A percentile compares a stretch with the other conserved stretches of the same genome.
phyloP scores from a whole-genome alignment of 2,888 invertebrate genomes.

The Hedya salicella region DNA sequence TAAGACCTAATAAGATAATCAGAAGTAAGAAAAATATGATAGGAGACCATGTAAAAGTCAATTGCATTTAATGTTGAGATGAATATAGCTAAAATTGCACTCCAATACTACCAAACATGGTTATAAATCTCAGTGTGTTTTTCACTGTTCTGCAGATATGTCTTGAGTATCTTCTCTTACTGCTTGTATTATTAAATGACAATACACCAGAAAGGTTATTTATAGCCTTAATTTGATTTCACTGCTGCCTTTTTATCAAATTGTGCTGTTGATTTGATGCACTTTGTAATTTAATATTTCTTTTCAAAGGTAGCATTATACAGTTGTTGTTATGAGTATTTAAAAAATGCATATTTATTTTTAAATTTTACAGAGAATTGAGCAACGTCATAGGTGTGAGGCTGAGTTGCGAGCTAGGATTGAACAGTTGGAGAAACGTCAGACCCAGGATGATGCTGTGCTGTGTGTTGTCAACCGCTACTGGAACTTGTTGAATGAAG shows the following conservation, averaged over 20 bases:
- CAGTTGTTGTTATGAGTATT: too few relatives aligned
- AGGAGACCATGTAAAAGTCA: not conserved
- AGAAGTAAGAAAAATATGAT: not conserved
- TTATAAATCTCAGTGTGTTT: constrained; percentile 6
- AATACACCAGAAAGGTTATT: not conserved
- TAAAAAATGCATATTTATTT: constrained; percentile 12
- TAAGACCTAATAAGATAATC: constrained; percentile 2
- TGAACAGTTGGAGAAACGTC: constrained; percentile 96
- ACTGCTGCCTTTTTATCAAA: too few relatives aligned
- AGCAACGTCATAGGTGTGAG: constrained; percentile 95
- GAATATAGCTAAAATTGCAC: not conserved
- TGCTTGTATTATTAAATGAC: not conserved
- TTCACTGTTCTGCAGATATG: not conserved
- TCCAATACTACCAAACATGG: not conserved
- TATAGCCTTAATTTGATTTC: not conserved
- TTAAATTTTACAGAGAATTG: constrained; percentile 88
- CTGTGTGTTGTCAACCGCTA: constrained; percentile 98
- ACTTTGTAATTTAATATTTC: too few relatives aligned
- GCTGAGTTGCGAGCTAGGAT: constrained; percentile 95
- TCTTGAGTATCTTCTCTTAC: not conserved
- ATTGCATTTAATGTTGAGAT: not conserved
- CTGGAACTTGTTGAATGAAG: constrained; percentile 99
- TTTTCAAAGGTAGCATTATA: too few relatives aligned
- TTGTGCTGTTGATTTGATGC: too few relatives aligned
- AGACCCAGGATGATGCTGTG: constrained; percentile 98